Percentiles rank a stretch among this genome's conserved stretches.
phyloP scores from a whole-genome alignment of 2,797 vertebrate genomes.

The Octomys mimax region DNA sequence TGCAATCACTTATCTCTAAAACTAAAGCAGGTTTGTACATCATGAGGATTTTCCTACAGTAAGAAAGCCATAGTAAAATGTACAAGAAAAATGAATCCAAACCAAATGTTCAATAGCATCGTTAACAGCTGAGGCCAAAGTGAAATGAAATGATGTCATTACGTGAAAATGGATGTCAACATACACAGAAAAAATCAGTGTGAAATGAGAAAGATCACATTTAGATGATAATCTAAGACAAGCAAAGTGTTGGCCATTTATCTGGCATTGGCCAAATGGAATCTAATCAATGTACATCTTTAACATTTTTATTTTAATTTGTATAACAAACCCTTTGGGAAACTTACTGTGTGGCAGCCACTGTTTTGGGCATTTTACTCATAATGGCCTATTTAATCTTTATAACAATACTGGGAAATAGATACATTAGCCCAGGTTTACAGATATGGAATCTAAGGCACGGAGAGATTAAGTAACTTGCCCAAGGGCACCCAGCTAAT shows the following conservation, averaged over 20 bases:
- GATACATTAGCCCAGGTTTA: constrained; percentile 40
- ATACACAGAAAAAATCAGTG: constrained; percentile 77
- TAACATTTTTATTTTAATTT: constrained; percentile 81
- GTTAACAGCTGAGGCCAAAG: constrained; percentile 81
- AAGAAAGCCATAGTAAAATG: constrained; percentile 57
- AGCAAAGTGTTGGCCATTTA: constrained; percentile 81
- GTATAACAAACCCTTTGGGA: constrained; percentile 62
- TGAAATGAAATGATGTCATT: constrained; percentile 84
- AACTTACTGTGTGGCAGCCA: constrained; percentile 39
- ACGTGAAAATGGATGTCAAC: constrained; percentile 83
- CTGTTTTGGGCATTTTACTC: constrained; percentile 53
- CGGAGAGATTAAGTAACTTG: neutral
- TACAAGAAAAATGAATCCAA: constrained; percentile 81
- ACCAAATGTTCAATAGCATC: constrained; percentile 79
- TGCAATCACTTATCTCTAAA: constrained; percentile 65
- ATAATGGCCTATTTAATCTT: constrained; percentile 68
- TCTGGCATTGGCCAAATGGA: constrained; percentile 77
- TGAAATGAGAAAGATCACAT: constrained; percentile 80
- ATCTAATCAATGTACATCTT: constrained; percentile 79
- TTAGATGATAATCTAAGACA: constrained; percentile 83
- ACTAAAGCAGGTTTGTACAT: neutral
- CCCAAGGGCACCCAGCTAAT: neutral
- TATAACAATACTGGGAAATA: constrained; percentile 42
- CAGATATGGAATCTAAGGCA: constrained; percentile 18
- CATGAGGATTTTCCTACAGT: constrained; percentile 24